Evolutionary conservation across 1,140 invertebrate species (phyloP), one percentile per base, ranked within the genome.

Genomic region (Diachasmimorpha longicaudata): DNA sequence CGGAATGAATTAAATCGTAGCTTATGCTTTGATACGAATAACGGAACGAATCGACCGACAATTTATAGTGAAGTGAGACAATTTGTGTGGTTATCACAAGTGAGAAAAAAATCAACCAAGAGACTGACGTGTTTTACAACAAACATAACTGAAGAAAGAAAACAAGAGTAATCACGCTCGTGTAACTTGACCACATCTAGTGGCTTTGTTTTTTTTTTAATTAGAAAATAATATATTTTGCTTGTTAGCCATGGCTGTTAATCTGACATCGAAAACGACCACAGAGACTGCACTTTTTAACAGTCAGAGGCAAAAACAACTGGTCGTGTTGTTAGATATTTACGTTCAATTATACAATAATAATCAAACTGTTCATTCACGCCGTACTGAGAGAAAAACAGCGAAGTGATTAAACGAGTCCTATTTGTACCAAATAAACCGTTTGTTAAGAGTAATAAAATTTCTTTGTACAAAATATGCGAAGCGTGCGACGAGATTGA

Each of bases 61-160:
- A 8, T 70, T 70, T n/a, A 48, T 46, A 39, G 31, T n/a, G 19
- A 44, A 42, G 25, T 14, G 21, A 48, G 42, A 48, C 10, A 46
- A 70, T 70, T 70, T 46, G 16, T 16, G 19, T 70, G 42, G 48
- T 72, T 55, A 52, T 14, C 23, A 23, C 37, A 39, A 73, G 55
- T 73, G 52, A 63, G 71, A 73, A 23, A 25, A n/a, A 16, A 37
- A 72, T 72, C 31, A 72, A 73, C 48, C 48, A 72, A 72, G 71
- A 73, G 71, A 73, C 55, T 73, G 71, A 73, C 37, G 71, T 66
- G 52, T 52, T 66, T 16, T 42, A 66, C 5, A 16, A 42, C 31
- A 63, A 73, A 16, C 21, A 48, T n/a, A 13, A 52, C 16, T 52
- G 48, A 52, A 52, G 48, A 31, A 58, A 52, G 25, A n/a, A 58